Base-by-base conservation (phyloP, 2,113 vertebrate genomes). In the Tetrax tetrax region DNA sequence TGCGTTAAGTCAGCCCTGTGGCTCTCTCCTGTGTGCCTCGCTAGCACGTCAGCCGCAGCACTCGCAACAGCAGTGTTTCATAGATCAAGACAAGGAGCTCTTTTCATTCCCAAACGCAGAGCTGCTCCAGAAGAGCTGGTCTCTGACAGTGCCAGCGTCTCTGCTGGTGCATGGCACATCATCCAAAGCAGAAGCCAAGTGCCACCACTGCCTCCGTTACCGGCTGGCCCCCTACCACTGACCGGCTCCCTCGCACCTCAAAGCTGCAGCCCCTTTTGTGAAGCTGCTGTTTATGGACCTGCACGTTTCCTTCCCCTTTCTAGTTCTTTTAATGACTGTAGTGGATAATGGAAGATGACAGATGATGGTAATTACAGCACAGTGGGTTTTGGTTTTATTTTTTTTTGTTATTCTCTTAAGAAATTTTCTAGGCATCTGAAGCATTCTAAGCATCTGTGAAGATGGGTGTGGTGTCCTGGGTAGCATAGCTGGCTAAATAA, bases 361-460 rank as follows among this genome's bases (percentile, higher is more conserved):
- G 77, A 71, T 83, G 15, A 59, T 17, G 10, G 41, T 59, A 85
- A 93, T 96, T 92, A 94, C 81, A 85, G 69, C 27, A 45, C 2
- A 1, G 35, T 51, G 43, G 54, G 54, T 54, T 45, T 16, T 12
- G 17, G 14, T 29, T 29, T 89, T 38, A 35, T 24, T 37, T 74
- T 45, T 80, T 74, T 75, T 47, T 29, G n/a, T n/a, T 2, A 12
- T 12, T 61, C 77, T 56, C 61, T 11, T 16, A 28, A 86, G 63
- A 92, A 87, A 82, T 38, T 14, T 84, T 92, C 9, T 10, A 89
- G 83, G 63, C 70, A 87, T 96, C 59, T 41, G 57, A 94, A 83
- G 66, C 66, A 95, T 95, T 95, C 95, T 38, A 95, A 91, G 74
- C 89, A 87, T 47, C 78, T 93, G 83, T 76, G 35, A 77, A 84